Evolutionary conservation across 2,888 invertebrate species (phyloP), one percentile per base, ranked within the genome.

Genomic region (Cosmorhoe ocellata): DNA sequence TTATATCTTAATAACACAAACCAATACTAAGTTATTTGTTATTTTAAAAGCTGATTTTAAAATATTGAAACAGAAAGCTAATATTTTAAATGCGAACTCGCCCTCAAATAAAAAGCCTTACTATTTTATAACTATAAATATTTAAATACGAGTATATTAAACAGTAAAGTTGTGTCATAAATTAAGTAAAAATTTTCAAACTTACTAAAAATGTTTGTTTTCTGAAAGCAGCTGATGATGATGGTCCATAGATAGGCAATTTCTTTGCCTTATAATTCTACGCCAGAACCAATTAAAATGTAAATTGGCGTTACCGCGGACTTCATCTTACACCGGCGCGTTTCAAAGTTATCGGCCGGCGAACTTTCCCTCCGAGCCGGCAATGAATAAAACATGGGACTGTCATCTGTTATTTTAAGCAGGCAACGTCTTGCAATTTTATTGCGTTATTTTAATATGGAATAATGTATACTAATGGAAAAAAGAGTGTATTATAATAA

Each of bases 381-480:
- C 74, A 61, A 78, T 85, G 85, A 84, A 85, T 85, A 79, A 85
- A 74, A 78, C 80, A 84, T 84, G 61, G 36, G 64, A 52, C 70
- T 74, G 79, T 77, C 84, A 83, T 81, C 78, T 81, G 78, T 79
- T 77, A 81, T 81, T 79, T 82, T 78, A 81, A 81, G 71, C 74
- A 74, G 80, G 69, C 72, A 66, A 72, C 79, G 76, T 77, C 81
- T 81, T 74, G 64, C 64, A 68, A 70, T 79, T 81, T 78, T 76
- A 76, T 74, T 74, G 71, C 65, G 62, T 69, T 67, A 66, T 69
- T 69, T 67, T 70, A 66, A 67, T 65, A 63, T 60, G 59, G 61
- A 61, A 69, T 67, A 67, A 67, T 68, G 42, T 64, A 67, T 63
- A 61, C 45, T 65, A 63, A 67, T 67, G 39, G 30, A 18, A 12